Conservation (phyloP, 2,797 vertebrate genomes). For the Xiphophorus birchmanni region DNA sequence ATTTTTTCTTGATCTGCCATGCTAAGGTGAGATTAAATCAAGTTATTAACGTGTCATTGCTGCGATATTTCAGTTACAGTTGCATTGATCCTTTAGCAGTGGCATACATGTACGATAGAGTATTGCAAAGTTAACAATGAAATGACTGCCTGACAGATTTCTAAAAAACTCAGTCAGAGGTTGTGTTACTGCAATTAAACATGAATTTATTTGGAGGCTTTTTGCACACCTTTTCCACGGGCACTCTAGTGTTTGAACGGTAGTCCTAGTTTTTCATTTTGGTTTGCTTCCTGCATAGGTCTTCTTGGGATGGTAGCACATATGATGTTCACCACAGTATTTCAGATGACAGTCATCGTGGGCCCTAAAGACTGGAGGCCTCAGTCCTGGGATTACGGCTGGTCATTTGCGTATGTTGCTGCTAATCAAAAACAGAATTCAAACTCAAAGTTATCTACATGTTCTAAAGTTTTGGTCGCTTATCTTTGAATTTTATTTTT, state of each 20-base stretch:
- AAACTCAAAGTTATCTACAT: not conserved
- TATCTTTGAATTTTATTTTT: conserved; percentile 3
- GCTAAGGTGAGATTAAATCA: not conserved
- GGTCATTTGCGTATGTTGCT: conserved; percentile 79
- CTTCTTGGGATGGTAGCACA: conserved; percentile 87
- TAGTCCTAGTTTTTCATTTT: not conserved
- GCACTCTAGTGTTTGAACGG: not conserved
- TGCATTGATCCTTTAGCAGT: not conserved
- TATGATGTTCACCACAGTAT: conserved; percentile 88
- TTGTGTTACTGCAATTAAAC: not conserved
- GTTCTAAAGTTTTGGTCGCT: not conserved
- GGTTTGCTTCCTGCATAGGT: conserved; percentile 57
- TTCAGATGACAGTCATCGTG: conserved; percentile 86
- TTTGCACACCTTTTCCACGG: not conserved
- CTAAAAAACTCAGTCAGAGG: not conserved
- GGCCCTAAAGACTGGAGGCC: conserved; percentile 88
- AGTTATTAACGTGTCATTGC: not conserved
- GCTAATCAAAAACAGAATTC: not conserved
- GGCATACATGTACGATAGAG: not conserved
- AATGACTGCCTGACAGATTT: not conserved
- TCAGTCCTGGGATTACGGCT: conserved; percentile 82
- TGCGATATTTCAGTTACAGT: not conserved
- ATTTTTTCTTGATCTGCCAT: not conserved
- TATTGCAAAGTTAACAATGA: not conserved
- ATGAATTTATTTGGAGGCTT: not conserved